Base-by-base conservation (phyloP, 1,140 invertebrate species). In the Potamilus streckersoni region DNA sequence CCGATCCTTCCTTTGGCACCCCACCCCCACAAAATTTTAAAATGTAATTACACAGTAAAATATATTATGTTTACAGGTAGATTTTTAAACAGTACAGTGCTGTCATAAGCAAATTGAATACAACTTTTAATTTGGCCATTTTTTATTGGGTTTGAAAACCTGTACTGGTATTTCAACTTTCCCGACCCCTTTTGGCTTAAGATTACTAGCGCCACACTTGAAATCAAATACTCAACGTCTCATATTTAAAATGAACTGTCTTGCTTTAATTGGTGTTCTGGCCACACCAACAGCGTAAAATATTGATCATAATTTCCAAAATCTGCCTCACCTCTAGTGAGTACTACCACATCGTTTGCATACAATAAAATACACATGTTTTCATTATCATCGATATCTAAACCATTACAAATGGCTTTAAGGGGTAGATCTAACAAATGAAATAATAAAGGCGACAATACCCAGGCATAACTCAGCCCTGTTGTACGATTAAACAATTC, bases 321-420 rank as follows among this genome's bases (percentile, higher is more conserved):
- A 70, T 68, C 55, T 31, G 72, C 20, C 69, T 69, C 73, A 66
- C 68, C 67, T 57, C 78, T 69, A 59, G 73, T 69, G 20, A 79
- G 5, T 2, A 79, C n/a, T 23, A 80, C 69, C 60, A 77, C 17
- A 49, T 80, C 79, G 65, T 76, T 64, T 56, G 78, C 74, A 70
- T 72, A 76, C 60, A 70, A 56, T 63, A 76, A 70, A 71, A 75
- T 72, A 63, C 27, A 75, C 17, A 79, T 14, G 23, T 63, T 31
- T 49, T 59, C 72, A 62, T 72, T 64, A 74, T 69, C 74, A 57
- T 74, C 71, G 66, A 73, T 64, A 23, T 71, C 68, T n/a, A 76
- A 64, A 64, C 77, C 73, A 56, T 73, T 20, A 31, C 71, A 55
- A 61, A 72, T 20, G 20, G 65, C 38, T 49, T 80, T 80, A 58